Evolutionary conservation across 2,888 invertebrate genomes (phyloP).

Genomic region (Pogonocherus hispidulus): DNA sequence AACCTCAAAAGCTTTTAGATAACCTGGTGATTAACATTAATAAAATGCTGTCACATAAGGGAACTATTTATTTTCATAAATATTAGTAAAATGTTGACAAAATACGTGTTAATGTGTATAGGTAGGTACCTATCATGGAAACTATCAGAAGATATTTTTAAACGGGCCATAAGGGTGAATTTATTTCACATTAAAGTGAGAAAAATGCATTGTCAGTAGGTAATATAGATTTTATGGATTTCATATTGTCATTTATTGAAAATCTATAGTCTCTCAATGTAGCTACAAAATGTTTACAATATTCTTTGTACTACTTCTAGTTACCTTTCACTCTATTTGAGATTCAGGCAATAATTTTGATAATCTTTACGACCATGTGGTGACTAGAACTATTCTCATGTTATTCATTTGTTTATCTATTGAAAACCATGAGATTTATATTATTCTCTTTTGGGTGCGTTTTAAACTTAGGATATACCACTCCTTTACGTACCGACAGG

Average conservation of each 20-base stretch:
- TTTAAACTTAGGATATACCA: constrained; percentile 28
- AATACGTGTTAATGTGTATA: constrained; percentile 4
- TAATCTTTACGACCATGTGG: constrained; percentile 15
- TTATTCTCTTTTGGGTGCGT: constrained; percentile 33
- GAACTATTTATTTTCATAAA: background rate
- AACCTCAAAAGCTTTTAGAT: background rate
- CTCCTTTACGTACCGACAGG: constrained; percentile 27
- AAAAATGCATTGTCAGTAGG: constrained; percentile 32
- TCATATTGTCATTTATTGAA: constrained; percentile 33
- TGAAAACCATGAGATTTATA: constrained; percentile 26
- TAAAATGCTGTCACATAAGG: background rate
- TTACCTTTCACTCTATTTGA: constrained; percentile 9
- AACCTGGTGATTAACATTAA: constrained; percentile 6
- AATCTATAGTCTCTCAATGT: constrained; percentile 31
- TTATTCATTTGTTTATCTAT: constrained; percentile 31
- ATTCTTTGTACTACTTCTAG: background rate
- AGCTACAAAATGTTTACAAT: constrained; percentile 13
- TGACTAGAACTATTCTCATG: constrained; percentile 18
- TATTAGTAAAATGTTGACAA: background rate
- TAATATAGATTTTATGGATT: constrained; percentile 34
- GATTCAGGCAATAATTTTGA: constrained; percentile 17
- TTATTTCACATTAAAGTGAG: constrained; percentile 24
- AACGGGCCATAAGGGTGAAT: constrained; percentile 24
- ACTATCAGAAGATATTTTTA: constrained; percentile 11
- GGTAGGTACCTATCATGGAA: no score